Base-by-base conservation (phyloP, 2,888 invertebrate genomes). In the Callinectes sapidus region DNA sequence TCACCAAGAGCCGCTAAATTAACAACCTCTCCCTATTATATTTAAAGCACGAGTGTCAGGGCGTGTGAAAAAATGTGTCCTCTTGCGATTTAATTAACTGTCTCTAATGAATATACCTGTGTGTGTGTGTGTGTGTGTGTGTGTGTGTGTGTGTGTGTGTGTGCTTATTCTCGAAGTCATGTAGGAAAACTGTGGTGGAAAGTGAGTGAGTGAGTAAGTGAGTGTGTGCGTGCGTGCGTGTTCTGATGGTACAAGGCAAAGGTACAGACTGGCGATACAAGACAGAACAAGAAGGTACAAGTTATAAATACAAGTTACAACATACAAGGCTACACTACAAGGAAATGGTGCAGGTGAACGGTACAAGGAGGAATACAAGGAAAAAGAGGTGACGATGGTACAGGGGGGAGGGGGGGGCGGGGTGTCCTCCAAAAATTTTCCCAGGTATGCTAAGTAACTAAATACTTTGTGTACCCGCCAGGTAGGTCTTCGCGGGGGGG, bases 401-500 rank as follows among this genome's bases (percentile, higher is more conserved):
- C 61, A 61, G 1, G 61, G 61, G 61, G 13, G 13, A 1, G n/a
- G n/a, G n/a, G n/a, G n/a, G n/a, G n/a, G n/a, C n/a, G n/a, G n/a
- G 81, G 35, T 8, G 3, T 23, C 35, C 35, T 81, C 81, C 77
- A 81, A 32, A 28, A 32, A 18, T 5, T 35, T 71, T 81, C 81
- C 81, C 81, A 81, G 81, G 81, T 81, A 81, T 28, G 81, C 10
- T 1, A 35, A 16, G 81, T 81, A 81, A 81, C 35, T 81, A 16
- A 81, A 81, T 81, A 81, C 81, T 35, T 81, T 32, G 48, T 81
- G 81, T 81, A 35, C 35, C 14, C 18, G 35, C 35, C 81, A 35
- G 81, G 81, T 81, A 35, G 81, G 81, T 81, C 81, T 81, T 81
- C 81, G 71, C n/a, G 71, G 71, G 5, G 28, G 28, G 28, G n/a